Conservation (phyloP, 2,113 vertebrate genomes). For the Notothenia coriiceps region DNA sequence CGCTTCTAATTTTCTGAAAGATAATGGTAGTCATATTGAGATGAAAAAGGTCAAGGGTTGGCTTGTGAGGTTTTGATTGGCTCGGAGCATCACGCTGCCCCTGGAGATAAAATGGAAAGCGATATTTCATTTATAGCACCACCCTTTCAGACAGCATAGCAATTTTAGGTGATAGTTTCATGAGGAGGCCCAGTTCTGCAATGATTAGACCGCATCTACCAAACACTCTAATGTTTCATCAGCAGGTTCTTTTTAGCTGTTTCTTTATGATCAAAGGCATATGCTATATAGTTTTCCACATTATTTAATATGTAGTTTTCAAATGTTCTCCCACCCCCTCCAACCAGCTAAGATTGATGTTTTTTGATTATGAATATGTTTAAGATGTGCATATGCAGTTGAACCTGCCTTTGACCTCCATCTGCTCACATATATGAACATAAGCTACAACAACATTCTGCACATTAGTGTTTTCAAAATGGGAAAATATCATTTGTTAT, state of each 20-base stretch:
- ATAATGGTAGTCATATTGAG: constrained; percentile 87
- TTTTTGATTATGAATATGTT: constrained; percentile 80
- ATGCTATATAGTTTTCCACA: constrained; percentile 35
- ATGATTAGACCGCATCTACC: constrained; percentile 65
- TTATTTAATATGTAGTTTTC: constrained; percentile 63
- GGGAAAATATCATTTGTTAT: constrained; percentile 28
- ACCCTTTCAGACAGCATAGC: constrained; percentile 48
- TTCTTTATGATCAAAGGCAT: constrained; percentile 51
- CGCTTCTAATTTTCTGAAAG: constrained; percentile 87
- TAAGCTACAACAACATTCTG: constrained; percentile 16
- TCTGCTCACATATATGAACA: constrained; percentile 50
- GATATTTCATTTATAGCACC: constrained; percentile 75
- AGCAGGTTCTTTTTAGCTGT: constrained; percentile 45
- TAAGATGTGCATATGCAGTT: constrained; percentile 72
- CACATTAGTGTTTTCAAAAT: constrained; percentile 30
- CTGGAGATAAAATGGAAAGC: constrained; percentile 75
- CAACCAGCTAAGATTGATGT: constrained; percentile 75
- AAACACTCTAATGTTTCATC: constrained; percentile 55
- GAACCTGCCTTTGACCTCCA: constrained; percentile 82
- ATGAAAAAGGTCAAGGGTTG: constrained; percentile 88
- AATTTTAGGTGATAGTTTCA: constrained; percentile 67
- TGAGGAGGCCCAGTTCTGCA: constrained; percentile 53
- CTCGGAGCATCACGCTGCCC: constrained; percentile 60
- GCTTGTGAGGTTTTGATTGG: constrained; percentile 85
- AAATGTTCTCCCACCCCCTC: constrained; percentile 49